Conservation (phyloP, 2,888 invertebrate genomes). For the Colostygia pectinataria region DNA sequence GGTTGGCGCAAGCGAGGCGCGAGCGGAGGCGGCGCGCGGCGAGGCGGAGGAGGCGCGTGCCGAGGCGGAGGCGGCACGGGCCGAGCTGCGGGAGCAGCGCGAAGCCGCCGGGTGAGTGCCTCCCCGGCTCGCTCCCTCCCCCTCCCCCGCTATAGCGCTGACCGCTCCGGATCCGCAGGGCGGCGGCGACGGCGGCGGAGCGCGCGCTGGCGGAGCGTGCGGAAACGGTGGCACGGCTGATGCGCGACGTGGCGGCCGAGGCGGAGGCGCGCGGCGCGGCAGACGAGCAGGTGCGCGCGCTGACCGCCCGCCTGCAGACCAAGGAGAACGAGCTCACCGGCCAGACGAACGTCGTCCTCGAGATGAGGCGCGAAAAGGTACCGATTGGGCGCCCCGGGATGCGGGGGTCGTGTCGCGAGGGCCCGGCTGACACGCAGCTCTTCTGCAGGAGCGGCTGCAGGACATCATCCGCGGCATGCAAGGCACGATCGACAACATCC, state of each 20-base stretch:
- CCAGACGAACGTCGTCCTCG: constrained; percentile 53
- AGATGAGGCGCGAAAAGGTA: constrained; percentile 59
- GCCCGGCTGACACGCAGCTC: not conserved
- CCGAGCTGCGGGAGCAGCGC: constrained; percentile 40
- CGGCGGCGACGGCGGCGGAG: constrained; percentile 21
- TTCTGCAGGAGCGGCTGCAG: constrained; percentile 53
- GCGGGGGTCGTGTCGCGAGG: not conserved
- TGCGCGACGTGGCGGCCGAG: constrained; percentile 47
- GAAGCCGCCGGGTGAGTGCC: constrained; percentile 7
- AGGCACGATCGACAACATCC: constrained; percentile 61
- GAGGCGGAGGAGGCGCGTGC: too few relatives aligned
- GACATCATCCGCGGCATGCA: constrained; percentile 56
- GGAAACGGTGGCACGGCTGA: constrained; percentile 47
- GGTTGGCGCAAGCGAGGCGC: not conserved
- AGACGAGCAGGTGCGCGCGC: not conserved
- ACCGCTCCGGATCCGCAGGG: not conserved
- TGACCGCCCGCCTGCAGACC: constrained; percentile 30
- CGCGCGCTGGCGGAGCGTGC: constrained; percentile 39
- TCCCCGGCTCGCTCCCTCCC: not conserved
- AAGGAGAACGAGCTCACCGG: constrained; percentile 54
- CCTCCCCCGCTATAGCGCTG: not conserved
- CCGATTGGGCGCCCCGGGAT: not conserved
- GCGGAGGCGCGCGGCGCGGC: constrained; percentile 35
- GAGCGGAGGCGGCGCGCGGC: not conserved
- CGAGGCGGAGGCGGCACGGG: not conserved